Evolutionary conservation across 2,888 invertebrate genomes (phyloP).

Genomic region (Ochropleura plecta): DNA sequence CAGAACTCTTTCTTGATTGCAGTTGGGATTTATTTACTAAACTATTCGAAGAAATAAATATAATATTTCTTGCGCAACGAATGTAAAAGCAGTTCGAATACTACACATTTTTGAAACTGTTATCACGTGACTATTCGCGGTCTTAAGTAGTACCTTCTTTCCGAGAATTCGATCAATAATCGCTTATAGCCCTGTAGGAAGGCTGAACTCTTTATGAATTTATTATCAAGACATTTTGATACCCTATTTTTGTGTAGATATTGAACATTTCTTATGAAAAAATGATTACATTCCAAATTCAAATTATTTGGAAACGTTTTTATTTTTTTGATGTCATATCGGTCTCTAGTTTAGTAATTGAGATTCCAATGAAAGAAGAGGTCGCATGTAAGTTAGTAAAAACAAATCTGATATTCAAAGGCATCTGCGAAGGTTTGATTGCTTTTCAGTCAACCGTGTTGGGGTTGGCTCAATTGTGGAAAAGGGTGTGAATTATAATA

Average conservation of each 20-base stretch:
- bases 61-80: neutral
- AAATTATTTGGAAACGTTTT: slow-evolving; percentile 7
- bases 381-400: neutral
- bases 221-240: neutral
- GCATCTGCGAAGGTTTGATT: slow-evolving; percentile 9
- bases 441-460: neutral
- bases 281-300: neutral
- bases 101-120: neutral
- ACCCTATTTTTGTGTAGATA: neutral
- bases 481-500: neutral
- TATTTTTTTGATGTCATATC: neutral
- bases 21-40: neutral
- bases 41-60: neutral
- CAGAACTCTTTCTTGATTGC: no score
- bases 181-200: neutral
- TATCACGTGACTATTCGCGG: neutral
- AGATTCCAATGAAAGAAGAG: neutral
- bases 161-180: neutral
- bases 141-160: neutral
- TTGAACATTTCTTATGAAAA: neutral
- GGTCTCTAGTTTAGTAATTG: slow-evolving; percentile 11
- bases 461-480: neutral
- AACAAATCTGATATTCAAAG: slow-evolving; percentile 13
- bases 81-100: no score
- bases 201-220: neutral